A percentile compares a stretch with the other conserved stretches of the same genome.
These are phyloP conservation scores for Tokudaia tokunoshimensis DNA, from an alignment of 2,797 vertebrate genomes.

Conservation along the genomic window DNA sequence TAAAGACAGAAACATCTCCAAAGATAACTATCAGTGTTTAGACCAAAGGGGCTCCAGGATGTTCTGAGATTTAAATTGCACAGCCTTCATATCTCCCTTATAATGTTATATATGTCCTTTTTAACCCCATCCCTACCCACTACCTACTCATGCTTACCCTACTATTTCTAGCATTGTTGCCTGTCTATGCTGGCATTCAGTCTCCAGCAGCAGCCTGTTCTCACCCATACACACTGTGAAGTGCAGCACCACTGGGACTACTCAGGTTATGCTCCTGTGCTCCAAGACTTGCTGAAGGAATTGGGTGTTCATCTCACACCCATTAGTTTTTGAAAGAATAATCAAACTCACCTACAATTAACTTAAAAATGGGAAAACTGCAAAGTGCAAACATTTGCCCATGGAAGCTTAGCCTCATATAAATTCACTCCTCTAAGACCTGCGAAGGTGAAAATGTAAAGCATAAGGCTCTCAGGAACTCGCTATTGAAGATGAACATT, in stretches of 20 bases:
- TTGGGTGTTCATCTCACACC: neutral
- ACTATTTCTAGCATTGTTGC: neutral
- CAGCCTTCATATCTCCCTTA: neutral
- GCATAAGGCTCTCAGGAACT: neutral
- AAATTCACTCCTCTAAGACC: neutral
- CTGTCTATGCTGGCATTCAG: neutral
- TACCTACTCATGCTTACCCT: neutral
- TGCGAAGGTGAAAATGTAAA: slow-evolving; percentile 25
- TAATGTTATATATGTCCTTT: neutral
- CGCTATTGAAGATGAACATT: neutral
- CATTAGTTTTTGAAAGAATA: neutral
- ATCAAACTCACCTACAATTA: neutral
- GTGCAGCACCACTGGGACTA: neutral
- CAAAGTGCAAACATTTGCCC: neutral
- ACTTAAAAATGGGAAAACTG: slow-evolving; percentile 8
- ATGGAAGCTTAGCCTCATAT: neutral
- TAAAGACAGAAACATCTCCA: slow-evolving; percentile 1
- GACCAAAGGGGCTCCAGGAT: neutral
- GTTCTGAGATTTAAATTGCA: neutral
- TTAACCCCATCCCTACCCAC: neutral
- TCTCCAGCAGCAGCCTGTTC: neutral
- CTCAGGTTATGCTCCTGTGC: neutral
- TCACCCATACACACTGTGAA: neutral
- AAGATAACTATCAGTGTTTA: neutral
- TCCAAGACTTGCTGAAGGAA: slow-evolving; percentile 3